phyloP scores from a whole-genome alignment of 2,797 vertebrate species.

The Enteromius viviparus region DNA sequence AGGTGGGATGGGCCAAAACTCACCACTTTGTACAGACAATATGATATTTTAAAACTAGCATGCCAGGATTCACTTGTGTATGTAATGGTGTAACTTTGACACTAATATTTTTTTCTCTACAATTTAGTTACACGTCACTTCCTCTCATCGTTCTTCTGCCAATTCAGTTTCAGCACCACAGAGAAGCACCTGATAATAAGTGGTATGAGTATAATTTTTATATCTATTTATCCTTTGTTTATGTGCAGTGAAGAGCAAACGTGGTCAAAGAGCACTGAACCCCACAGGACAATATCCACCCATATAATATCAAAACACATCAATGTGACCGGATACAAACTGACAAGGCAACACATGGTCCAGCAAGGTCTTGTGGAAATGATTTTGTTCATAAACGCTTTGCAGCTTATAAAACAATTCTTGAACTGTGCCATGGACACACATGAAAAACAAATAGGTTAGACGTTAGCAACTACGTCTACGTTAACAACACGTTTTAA shows the following conservation, averaged over 20 bases:
- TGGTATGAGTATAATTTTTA: neutral
- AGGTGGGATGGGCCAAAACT: neutral
- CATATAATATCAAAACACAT: neutral
- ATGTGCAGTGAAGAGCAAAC: neutral
- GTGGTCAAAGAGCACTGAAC: neutral
- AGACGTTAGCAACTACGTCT: neutral
- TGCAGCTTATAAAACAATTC: neutral
- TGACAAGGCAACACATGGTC: neutral
- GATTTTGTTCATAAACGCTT: neutral
- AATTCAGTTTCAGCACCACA: neutral
- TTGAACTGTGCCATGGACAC: neutral
- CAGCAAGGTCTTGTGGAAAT: neutral
- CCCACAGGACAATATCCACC: neutral
- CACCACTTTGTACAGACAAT: neutral
- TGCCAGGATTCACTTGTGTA: neutral
- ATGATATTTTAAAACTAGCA: neutral
- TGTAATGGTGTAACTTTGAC: neutral
- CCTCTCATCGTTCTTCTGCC: neutral
- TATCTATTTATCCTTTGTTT: neutral
- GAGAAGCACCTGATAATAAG: constrained; percentile 5
- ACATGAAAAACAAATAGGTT: neutral
- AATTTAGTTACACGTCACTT: neutral
- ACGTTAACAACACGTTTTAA: neutral
- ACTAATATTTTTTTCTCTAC: neutral
- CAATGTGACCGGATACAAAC: neutral